phyloP scores from a whole-genome alignment of 2,888 invertebrate genomes.

The Stenurella melanura region DNA sequence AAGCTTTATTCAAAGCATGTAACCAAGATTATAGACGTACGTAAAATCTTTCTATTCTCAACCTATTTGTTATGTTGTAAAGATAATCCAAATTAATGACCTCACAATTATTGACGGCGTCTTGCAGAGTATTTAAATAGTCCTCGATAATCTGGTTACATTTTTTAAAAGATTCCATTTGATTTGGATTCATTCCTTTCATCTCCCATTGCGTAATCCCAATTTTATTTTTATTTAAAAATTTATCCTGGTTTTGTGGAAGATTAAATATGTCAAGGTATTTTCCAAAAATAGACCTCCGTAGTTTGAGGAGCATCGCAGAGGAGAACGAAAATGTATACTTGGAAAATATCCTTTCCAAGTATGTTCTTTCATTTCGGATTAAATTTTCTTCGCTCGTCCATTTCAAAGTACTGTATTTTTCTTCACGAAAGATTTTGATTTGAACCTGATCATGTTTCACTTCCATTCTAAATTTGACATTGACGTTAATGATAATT shows the following conservation, averaged over 20 bases:
- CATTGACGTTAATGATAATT: neutral
- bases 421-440: constrained; percentile 25
- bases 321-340: constrained; percentile 44
- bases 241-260: constrained; percentile 60
- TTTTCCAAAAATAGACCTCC: constrained; percentile 63
- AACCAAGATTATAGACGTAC: constrained; percentile 54
- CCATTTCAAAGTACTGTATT: constrained; percentile 45
- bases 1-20: neutral
- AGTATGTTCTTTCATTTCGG: constrained; percentile 39
- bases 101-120: constrained; percentile 59
- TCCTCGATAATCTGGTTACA: constrained; percentile 62
- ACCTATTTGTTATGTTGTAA: constrained; percentile 55
- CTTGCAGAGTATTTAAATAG: constrained; percentile 56
- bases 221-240: constrained; percentile 63
- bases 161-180: constrained; percentile 55
- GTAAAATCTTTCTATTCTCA: constrained; percentile 62
- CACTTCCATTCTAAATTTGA: constrained; percentile 19
- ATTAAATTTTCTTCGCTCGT: constrained; percentile 45
- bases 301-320: constrained; percentile 44
- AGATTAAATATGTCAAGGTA: constrained; percentile 63
- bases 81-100: constrained; percentile 63
- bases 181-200: constrained; percentile 52
- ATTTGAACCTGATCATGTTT: constrained; percentile 8
- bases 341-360: constrained; percentile 32
- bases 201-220: constrained; percentile 61